Base-by-base conservation (phyloP, 64 coral and sea anemone genomes). In the Stichodactyla mertensii region DNA sequence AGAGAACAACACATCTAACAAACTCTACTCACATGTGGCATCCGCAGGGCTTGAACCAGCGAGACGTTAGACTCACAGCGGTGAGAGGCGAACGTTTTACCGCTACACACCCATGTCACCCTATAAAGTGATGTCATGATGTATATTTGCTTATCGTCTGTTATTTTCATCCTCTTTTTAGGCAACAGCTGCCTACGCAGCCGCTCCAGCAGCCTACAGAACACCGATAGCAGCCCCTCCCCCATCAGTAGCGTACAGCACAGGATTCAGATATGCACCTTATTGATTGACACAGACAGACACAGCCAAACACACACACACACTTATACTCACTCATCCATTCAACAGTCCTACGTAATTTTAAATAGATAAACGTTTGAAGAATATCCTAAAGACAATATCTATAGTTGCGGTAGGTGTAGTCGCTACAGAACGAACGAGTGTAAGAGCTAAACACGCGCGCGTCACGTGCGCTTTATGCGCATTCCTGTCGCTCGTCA, bases 261-360 rank as follows among this genome's bases (percentile, higher is more conserved):
- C 90, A 22, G 90, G 90, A 60, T 92, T 85, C 85, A 87, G 90
- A 92, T 92, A 92, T 52, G 85, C 90, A 53, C 90, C 90, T 15
- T 92, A 92, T 36, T 92, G 79, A 81, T 53, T 69, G 18, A 69
- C 58, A 19, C 18, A 61, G 59, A 66, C 62, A 66, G 5, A 66
- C 62, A 66, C 62, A 66, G 5, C 19, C 62, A 66, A 7, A 66
- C 62, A 74, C 1, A 74, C 12, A 66, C 69, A 74, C n/a, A 74
- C 24, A 27, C 69, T 7, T 27, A 26, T 31, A 27, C 69, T 28
- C 69, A 31, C 69, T 74, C 69, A 74, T 74, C 22, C 69, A 74
- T 9, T 74, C 24, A 74, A 23, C 69, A 26, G 27, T 74, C 69
- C 69, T 74, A 74, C 69, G 69, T 74, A 74, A 74, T 10, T 74